Evolutionary conservation across 2,888 invertebrate species (phyloP).

Genomic region (Erynnis tages): DNA sequence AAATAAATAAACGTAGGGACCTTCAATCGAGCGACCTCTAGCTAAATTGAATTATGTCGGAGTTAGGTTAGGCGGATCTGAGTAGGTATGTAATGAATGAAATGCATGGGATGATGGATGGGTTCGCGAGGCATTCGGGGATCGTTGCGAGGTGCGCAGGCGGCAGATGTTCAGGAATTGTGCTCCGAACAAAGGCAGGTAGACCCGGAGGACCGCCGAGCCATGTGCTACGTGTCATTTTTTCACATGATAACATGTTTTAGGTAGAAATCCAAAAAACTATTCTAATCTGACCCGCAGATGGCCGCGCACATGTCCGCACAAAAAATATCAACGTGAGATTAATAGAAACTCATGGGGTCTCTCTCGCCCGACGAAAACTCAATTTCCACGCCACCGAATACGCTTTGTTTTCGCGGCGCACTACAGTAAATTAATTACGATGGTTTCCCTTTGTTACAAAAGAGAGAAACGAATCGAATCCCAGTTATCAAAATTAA

Average conservation of each 20-base stretch:
- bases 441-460: slow-evolving; percentile 79
- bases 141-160: slow-evolving; percentile 52
- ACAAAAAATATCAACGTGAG: slow-evolving; percentile 46
- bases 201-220: slow-evolving; percentile 57
- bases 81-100: slow-evolving; percentile 4
- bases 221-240: slow-evolving; percentile 79
- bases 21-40: slow-evolving; percentile 35
- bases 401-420: slow-evolving; percentile 56
- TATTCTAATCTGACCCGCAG: slow-evolving; percentile 74
- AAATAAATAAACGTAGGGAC: slow-evolving; percentile 35
- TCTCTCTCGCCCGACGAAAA: slow-evolving; percentile 39
- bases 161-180: slow-evolving; percentile 76
- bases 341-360: slow-evolving; percentile 32
- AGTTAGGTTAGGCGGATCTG: slow-evolving; percentile 10
- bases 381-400: slow-evolving; percentile 51
- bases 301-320: slow-evolving; percentile 70
- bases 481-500: slow-evolving; percentile 81
- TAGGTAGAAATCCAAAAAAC: slow-evolving; percentile 67
- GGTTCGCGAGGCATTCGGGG: slow-evolving; percentile 39
- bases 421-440: slow-evolving; percentile 73
- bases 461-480: slow-evolving; percentile 79
- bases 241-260: slow-evolving; percentile 69
- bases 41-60: slow-evolving; percentile 29
- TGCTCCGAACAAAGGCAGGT: slow-evolving; percentile 76
- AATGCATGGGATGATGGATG: slow-evolving; percentile 26